Percentiles rank a stretch among this genome's conserved stretches.
phyloP scores from a whole-genome alignment of 1,140 invertebrate species.

The Lepeophtheirus salmonis region DNA sequence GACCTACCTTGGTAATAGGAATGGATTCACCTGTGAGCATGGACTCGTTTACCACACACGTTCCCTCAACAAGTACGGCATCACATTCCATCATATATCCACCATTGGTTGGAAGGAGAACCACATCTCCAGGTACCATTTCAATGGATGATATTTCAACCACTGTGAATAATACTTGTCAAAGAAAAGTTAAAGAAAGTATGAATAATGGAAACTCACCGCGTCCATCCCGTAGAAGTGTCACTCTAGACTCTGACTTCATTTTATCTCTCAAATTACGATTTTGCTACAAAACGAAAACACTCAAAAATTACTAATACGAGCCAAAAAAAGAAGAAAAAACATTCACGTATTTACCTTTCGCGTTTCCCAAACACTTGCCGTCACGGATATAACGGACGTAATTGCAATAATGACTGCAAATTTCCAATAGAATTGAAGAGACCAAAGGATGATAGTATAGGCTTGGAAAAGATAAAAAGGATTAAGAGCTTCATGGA shows the following conservation, averaged over 20 bases:
- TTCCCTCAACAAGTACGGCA: constrained; percentile 25
- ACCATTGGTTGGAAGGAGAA: constrained; percentile 21
- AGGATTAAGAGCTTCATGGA: constrained; percentile 26
- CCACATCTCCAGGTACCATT: constrained; percentile 26
- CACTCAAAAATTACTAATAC: neutral
- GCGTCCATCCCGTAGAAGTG: constrained; percentile 23
- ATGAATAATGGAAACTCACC: constrained; percentile 17
- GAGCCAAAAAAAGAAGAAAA: neutral
- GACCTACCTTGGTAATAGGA: constrained; percentile 25
- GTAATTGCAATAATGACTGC: constrained; percentile 27
- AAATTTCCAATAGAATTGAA: constrained; percentile 27
- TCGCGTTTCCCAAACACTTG: constrained; percentile 27
- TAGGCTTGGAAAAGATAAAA: constrained; percentile 32
- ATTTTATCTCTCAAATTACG: constrained; percentile 19
- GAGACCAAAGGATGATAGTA: constrained; percentile 28
- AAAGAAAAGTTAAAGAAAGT: neutral
- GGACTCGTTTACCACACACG: constrained; percentile 26
- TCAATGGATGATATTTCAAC: constrained; percentile 21
- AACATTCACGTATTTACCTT: constrained; percentile 23
- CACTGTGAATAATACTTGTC: constrained; percentile 18
- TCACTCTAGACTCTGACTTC: constrained; percentile 17
- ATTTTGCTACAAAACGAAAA: constrained; percentile 19
- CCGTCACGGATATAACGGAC: constrained; percentile 26
- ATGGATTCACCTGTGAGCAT: constrained; percentile 28
- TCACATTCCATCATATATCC: constrained; percentile 25